Conservation (phyloP, 2,797 vertebrate species). For the Myotis findleyi region DNA sequence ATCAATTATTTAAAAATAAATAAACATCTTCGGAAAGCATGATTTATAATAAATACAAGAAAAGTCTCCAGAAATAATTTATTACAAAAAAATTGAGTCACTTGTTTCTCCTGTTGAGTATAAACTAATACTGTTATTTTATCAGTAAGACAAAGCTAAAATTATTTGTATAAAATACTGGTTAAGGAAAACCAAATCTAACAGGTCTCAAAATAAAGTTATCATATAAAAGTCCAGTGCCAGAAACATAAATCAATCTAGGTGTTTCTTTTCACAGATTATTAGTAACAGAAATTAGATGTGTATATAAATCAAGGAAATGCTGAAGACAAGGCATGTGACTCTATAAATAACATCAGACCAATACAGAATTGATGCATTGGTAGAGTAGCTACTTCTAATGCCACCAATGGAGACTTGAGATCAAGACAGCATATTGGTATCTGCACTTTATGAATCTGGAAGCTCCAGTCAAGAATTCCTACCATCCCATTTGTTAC, state of each 20-base stretch:
- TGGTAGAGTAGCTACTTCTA: neutral
- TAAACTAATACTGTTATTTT: neutral
- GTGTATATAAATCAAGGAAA: neutral
- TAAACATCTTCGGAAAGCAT: neutral
- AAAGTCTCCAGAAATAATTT: neutral
- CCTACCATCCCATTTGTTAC: neutral
- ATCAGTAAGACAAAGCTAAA: neutral
- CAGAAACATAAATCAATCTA: neutral
- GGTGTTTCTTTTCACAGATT: neutral
- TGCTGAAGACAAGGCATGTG: neutral
- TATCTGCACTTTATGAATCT: neutral
- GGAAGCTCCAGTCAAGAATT: neutral
- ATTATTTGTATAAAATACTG: neutral
- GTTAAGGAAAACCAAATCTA: neutral
- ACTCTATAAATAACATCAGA: neutral
- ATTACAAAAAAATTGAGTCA: neutral
- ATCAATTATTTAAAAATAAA: neutral
- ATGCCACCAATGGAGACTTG: neutral
- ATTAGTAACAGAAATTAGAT: neutral
- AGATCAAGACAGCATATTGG: neutral
- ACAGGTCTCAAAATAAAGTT: neutral
- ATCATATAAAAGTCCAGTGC: neutral
- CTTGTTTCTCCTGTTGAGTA: neutral
- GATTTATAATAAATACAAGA: neutral
- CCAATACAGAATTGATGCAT: neutral